Conservation (phyloP, 2,797 vertebrate species). For the Harpagifer antarcticus region DNA sequence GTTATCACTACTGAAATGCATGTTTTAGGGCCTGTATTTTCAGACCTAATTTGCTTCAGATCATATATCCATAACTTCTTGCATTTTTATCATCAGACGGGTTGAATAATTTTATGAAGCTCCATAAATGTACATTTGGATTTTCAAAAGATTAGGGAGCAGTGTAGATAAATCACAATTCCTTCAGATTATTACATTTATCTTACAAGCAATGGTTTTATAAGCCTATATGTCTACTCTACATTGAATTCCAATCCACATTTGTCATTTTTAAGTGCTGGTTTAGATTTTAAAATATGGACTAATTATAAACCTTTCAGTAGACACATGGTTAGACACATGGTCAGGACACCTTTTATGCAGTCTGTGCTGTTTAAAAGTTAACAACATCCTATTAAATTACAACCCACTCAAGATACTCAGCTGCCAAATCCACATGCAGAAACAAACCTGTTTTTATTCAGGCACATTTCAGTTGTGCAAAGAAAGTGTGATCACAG, state of each 20-base stretch:
- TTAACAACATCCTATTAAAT: not conserved
- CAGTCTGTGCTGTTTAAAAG: not conserved
- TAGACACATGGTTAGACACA: not conserved
- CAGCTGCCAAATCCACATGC: not conserved
- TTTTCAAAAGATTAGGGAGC: not conserved
- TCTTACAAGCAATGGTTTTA: not conserved
- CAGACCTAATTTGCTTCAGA: not conserved
- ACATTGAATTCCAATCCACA: not conserved
- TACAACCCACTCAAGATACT: not conserved
- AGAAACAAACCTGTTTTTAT: not conserved
- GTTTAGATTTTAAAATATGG: not conserved
- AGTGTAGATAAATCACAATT: not conserved
- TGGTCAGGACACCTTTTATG: not conserved
- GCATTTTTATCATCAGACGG: constrained; percentile 1
- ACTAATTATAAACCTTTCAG: no score
- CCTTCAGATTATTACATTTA: not conserved
- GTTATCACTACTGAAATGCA: no score
- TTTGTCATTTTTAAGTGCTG: not conserved
- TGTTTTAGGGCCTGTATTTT: not conserved
- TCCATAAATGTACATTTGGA: not conserved
- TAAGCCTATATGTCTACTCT: not conserved
- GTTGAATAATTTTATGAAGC: not conserved
- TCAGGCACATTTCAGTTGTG: not conserved
- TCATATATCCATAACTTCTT: not conserved
- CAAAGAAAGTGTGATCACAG: constrained; percentile 12